Evolutionary conservation across 1,140 invertebrate genomes (phyloP), one percentile per base, ranked within the genome.

Genomic region (Eurosta solidaginis): DNA sequence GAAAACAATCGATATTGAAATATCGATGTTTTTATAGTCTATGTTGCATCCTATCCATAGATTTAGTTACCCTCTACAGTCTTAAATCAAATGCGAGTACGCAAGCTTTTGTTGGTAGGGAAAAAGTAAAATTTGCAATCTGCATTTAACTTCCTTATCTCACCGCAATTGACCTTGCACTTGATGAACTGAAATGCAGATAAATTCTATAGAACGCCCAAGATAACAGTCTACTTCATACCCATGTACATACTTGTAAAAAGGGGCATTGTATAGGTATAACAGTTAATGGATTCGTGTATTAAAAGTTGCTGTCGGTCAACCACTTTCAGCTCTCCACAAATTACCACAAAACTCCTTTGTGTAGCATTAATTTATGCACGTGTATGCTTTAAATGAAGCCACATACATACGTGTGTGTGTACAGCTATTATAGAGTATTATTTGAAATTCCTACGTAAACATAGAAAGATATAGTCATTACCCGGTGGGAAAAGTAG

Each of bases 141-240:
- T 68, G 59, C 59, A 68, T 68, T 68, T 68, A 68, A 68, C 59
- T 68, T 40, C 29, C n/a, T 20, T 36, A 42, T 40, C 29, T 40
- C n/a, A 20, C 4, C 33, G 33, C 59, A 68, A 68, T 68, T 68
- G 59, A 68, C 59, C 59, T 68, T 68, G 59, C 59, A 68, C 59
- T 40, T 68, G 59, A 68, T 40, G 59, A 68, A 68, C 33, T 20
- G 10, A 20, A 12, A 40, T 29, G n/a, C 33, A 5, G 14, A 17
- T 3, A 50, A 3, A 33, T 33, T 63, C 40, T n/a, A n/a, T n/a
- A n/a, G n/a, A n/a, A n/a, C n/a, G 17, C 17, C 1, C 7, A 3
- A 36, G 20, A 27, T 27, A 5, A 25, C 9, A 33, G 22, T 27
- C 1, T 33, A 2, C 7, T 10, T 20, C 9, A 22, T 68, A 5